Percentiles rank a stretch among this genome's conserved stretches.
Conservation (phyloP, 1,140 invertebrate species). For the Ephestia elutella region DNA sequence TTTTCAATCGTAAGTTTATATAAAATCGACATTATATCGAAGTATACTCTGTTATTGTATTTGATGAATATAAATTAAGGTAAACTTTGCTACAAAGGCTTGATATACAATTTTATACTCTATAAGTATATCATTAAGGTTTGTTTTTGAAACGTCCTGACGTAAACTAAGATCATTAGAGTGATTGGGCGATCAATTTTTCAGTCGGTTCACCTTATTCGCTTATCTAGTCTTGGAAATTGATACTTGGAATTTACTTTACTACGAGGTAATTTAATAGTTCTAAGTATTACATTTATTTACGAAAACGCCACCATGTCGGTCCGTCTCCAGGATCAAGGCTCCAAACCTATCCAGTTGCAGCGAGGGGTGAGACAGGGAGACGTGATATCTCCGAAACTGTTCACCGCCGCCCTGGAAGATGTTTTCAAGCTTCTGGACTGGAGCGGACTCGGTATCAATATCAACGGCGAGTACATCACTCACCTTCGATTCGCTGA, state of each 20-base stretch:
- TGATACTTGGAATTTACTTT: neutral
- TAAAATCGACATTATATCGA: slow-evolving; percentile 11
- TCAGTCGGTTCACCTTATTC: neutral
- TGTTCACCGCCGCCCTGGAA: no score
- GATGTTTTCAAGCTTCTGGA: no score
- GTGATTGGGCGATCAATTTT: neutral
- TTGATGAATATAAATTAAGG: slow-evolving; percentile 42
- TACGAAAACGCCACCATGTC: no score
- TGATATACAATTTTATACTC: neutral
- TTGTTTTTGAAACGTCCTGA: neutral
- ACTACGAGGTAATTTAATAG: no score
- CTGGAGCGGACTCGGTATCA: no score
- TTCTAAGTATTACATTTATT: no score
- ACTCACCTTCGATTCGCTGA: no score
- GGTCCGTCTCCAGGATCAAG: no score
- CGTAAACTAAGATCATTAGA: neutral
- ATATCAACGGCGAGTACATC: no score
- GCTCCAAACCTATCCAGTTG: no score
- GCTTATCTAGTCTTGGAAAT: neutral
- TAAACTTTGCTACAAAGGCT: slow-evolving; percentile 28
- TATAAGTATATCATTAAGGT: neutral
- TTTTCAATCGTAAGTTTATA: neutral
- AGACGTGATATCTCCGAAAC: no score
- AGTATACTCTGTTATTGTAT: slow-evolving; percentile 36
- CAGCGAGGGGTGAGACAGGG: no score